These are phyloP conservation scores for Brachyptera putata DNA, from an alignment of 2,888 invertebrate genomes.

Conservation along the genomic window DNA sequence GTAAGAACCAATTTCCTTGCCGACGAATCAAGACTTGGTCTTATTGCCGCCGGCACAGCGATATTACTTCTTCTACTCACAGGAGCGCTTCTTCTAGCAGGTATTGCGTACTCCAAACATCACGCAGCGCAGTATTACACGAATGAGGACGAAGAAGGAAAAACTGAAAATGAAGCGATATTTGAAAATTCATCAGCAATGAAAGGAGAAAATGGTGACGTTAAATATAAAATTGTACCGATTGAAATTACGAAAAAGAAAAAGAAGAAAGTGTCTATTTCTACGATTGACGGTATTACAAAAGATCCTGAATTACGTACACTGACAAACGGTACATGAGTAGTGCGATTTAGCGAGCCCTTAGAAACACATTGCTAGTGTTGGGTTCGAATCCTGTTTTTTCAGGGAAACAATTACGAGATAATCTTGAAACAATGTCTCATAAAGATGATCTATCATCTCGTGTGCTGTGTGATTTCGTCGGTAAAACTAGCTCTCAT, in stretches of 20 bases:
- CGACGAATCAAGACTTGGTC: constrained; percentile 53
- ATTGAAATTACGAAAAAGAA: constrained; percentile 21
- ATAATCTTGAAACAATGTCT: background rate
- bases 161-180: constrained; percentile 44
- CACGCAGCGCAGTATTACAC: constrained; percentile 68
- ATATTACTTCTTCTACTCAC: constrained; percentile 52
- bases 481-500: too few relatives aligned
- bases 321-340: constrained; percentile 38
- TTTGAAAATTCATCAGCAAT: constrained; percentile 46
- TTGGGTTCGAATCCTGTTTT: background rate
- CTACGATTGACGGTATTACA: constrained; percentile 39
- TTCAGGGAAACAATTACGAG: background rate
- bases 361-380: constrained; percentile 33
- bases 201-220: constrained; percentile 49
- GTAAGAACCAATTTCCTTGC: constrained; percentile 40
- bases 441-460: background rate
- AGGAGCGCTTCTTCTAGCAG: constrained; percentile 40
- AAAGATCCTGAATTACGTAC: constrained; percentile 39
- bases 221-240: constrained; percentile 40
- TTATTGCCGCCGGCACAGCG: constrained; percentile 54
- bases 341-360: constrained; percentile 31
- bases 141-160: constrained; percentile 72
- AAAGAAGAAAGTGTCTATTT: constrained; percentile 34
- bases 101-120: constrained; percentile 62
- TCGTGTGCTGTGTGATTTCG: background rate